phyloP scores from a whole-genome alignment of 1,140 invertebrate species.

The Lasioglossum baleicum region DNA sequence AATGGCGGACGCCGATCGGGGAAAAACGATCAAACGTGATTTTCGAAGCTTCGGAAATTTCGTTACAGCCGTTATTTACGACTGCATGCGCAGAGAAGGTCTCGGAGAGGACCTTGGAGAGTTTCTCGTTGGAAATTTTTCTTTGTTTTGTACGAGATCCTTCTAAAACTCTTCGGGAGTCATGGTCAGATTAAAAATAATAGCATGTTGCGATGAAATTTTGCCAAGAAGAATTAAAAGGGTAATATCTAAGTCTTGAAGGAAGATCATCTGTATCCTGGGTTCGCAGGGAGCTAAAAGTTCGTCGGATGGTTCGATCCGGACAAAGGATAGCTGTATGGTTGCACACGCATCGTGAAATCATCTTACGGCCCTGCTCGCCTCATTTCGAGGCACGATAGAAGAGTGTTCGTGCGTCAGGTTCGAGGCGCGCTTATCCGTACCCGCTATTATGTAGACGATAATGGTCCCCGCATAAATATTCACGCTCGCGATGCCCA shows the following conservation, averaged over 20 bases:
- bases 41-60: neutral
- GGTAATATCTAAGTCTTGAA: too few species aligned
- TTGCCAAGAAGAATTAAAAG: too few species aligned
- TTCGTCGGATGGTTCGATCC: neutral
- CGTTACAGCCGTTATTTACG: neutral
- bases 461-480: slow-evolving; percentile 78
- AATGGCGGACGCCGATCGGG: slow-evolving; percentile 9
- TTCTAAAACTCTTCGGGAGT: too few species aligned
- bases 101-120: too few species aligned
- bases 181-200: too few species aligned
- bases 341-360: neutral
- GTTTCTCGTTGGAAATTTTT: too few species aligned
- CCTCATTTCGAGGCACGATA: slow-evolving; percentile 23
- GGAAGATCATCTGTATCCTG: too few species aligned
- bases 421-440: slow-evolving; percentile 62
- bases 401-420: slow-evolving; percentile 12
- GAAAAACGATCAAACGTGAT: neutral
- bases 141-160: too few species aligned
- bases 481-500: slow-evolving; percentile 76
- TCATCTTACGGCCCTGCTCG: slow-evolving; percentile 44
- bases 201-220: too few species aligned
- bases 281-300: neutral
- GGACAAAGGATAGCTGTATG: neutral
- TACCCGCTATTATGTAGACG: slow-evolving; percentile 76
- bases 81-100: neutral